Percentiles rank a stretch among this genome's conserved stretches.
These are phyloP conservation scores for Mystacornis crossleyi DNA, from an alignment of 2,113 vertebrate species.

Conservation along the genomic window DNA sequence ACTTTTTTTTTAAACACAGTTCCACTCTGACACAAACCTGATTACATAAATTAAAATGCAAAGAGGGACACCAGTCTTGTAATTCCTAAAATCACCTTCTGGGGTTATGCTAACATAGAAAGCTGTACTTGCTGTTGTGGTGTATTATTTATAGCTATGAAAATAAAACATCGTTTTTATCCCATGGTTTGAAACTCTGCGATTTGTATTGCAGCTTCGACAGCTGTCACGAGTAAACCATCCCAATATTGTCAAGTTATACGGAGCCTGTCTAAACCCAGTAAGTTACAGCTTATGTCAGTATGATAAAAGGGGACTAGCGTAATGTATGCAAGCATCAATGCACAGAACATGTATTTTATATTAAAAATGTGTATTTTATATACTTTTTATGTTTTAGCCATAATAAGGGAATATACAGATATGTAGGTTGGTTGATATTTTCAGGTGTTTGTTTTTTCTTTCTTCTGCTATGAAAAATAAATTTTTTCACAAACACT, in stretches of 20 bases:
- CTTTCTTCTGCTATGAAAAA: neutral
- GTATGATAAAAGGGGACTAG: neutral
- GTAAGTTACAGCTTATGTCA: constrained; percentile 78
- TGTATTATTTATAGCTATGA: neutral
- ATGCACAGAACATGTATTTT: neutral
- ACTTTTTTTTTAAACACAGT: neutral
- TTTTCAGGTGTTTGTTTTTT: neutral
- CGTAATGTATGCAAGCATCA: neutral
- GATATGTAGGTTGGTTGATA: neutral
- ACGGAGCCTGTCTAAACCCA: constrained; percentile 94
- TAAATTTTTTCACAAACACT: neutral
- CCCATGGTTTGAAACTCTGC: neutral
- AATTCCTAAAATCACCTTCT: neutral
- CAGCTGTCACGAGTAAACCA: constrained; percentile 97
- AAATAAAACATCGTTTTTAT: neutral
- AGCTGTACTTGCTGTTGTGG: neutral
- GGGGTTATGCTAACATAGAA: neutral
- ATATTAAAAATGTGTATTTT: neutral
- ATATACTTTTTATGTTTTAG: neutral
- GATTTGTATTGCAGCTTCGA: constrained; percentile 85
- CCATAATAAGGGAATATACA: neutral
- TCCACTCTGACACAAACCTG: neutral
- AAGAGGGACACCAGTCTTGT: neutral
- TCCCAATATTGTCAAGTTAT: constrained; percentile 97
- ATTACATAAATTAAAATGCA: neutral